Evolutionary conservation across 1,140 invertebrate genomes (phyloP).

Genomic region (Epicauta chinensis): DNA sequence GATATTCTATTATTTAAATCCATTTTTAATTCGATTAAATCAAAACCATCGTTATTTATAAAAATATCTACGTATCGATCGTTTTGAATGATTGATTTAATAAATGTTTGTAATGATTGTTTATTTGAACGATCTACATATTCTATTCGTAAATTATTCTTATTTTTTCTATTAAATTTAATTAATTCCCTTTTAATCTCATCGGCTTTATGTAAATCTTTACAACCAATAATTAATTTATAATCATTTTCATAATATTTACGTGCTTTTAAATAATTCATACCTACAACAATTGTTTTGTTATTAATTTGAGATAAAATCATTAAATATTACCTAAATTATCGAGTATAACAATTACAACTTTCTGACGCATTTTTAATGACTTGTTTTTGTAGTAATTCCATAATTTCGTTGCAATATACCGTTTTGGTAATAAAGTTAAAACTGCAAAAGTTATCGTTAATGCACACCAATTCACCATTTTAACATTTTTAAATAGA

Average conservation of each 20-base stretch:
- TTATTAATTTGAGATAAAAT: no score
- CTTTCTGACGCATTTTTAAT: background rate
- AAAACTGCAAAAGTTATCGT: background rate
- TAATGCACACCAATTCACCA: conserved; percentile 8
- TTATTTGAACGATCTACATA: background rate
- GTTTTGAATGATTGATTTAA: background rate
- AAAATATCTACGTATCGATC: background rate
- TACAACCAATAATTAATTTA: background rate
- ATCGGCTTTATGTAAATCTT: background rate
- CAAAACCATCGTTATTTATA: conserved; percentile 2
- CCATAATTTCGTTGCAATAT: background rate
- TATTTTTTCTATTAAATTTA: conserved; percentile 1
- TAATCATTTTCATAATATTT: background rate
- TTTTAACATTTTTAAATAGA: background rate
- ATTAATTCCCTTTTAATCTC: conserved; percentile 2
- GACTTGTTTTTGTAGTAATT: conserved; percentile 3
- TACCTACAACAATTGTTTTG: background rate
- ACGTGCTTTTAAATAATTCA: conserved; percentile 10
- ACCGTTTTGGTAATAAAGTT: conserved; percentile 4
- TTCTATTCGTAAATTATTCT: no score
- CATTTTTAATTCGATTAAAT: conserved; percentile 4
- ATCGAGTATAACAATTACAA: conserved; percentile 5
- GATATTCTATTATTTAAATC: background rate
- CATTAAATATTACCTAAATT: conserved; percentile 4
- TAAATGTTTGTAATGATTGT: conserved; percentile 1